Evolutionary conservation across 1,140 invertebrate species (phyloP).

Genomic region (Trichonephila clavata): DNA sequence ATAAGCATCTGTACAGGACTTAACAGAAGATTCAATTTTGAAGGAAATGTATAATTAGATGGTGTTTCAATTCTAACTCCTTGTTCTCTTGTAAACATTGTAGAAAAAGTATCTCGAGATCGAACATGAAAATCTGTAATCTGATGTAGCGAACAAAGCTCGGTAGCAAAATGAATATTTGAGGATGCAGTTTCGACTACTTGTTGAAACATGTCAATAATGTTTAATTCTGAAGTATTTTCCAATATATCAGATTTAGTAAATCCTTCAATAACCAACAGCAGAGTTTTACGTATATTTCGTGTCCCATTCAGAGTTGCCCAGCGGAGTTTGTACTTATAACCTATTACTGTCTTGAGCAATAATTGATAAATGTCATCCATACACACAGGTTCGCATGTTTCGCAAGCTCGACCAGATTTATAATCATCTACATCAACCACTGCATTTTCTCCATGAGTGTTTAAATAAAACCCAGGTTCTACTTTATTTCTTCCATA

Average conservation of each 20-base stretch:
- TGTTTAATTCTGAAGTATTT: not conserved
- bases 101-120: conserved; percentile 28
- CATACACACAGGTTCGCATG: conserved; percentile 15
- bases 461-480: no score
- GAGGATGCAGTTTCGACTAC: conserved; percentile 37
- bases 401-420: no score
- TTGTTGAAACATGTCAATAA: not conserved
- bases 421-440: no score
- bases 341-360: not conserved
- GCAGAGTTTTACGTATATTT: conserved; percentile 55
- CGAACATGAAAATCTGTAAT: not conserved
- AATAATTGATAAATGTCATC: conserved; percentile 53
- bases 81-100: conserved; percentile 46
- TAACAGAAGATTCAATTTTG: conserved; percentile 89
- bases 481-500: no score
- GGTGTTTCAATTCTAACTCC: not conserved
- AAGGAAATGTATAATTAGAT: conserved; percentile 73
- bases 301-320: conserved; percentile 29
- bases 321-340: conserved; percentile 44
- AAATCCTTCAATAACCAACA: conserved; percentile 72
- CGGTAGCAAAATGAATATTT: conserved; percentile 35
- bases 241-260: conserved; percentile 41
- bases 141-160: conserved; percentile 50
- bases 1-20: conserved; percentile 91
- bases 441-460: no score